Evolutionary conservation across 2,888 invertebrate species (phyloP).

Genomic region (Pherbina coryleti): DNA sequence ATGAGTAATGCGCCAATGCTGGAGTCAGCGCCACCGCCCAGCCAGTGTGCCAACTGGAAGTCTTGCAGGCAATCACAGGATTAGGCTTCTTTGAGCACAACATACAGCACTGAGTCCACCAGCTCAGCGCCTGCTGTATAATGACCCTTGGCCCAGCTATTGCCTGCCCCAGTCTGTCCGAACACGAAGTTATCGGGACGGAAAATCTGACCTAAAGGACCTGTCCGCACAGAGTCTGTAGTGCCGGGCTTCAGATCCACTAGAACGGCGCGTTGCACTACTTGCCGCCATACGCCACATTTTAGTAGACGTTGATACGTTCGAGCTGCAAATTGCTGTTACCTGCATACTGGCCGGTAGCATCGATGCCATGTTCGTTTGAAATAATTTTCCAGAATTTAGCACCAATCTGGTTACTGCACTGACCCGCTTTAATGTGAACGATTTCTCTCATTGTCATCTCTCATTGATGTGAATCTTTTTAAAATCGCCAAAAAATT

Average conservation of each 20-base stretch:
- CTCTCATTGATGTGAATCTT: no score
- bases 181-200: slow-evolving; percentile 97
- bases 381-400: slow-evolving; percentile 97
- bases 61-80: slow-evolving; percentile 94
- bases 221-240: slow-evolving; percentile 97
- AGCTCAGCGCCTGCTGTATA: slow-evolving; percentile 93
- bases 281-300: slow-evolving; percentile 94
- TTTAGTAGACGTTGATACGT: slow-evolving; percentile 96
- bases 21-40: slow-evolving; percentile 97
- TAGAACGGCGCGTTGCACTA: slow-evolving; percentile 95
- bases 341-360: slow-evolving; percentile 91
- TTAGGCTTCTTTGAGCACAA: slow-evolving; percentile 91
- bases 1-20: slow-evolving; percentile 97
- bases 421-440: slow-evolving; percentile 71
- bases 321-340: slow-evolving; percentile 95
- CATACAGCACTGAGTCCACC: slow-evolving; percentile 88
- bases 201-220: slow-evolving; percentile 95
- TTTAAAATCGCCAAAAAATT: no score
- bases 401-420: slow-evolving; percentile 70
- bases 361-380: slow-evolving; percentile 96
- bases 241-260: slow-evolving; percentile 98
- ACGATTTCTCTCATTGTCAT: slow-evolving; percentile 71
- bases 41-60: slow-evolving; percentile 76
- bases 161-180: slow-evolving; percentile 86
- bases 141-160: slow-evolving; percentile 91